Evolutionary conservation across 1,140 invertebrate species (phyloP), one percentile per base, ranked within the genome.

Genomic region (Bombus sibiricus): DNA sequence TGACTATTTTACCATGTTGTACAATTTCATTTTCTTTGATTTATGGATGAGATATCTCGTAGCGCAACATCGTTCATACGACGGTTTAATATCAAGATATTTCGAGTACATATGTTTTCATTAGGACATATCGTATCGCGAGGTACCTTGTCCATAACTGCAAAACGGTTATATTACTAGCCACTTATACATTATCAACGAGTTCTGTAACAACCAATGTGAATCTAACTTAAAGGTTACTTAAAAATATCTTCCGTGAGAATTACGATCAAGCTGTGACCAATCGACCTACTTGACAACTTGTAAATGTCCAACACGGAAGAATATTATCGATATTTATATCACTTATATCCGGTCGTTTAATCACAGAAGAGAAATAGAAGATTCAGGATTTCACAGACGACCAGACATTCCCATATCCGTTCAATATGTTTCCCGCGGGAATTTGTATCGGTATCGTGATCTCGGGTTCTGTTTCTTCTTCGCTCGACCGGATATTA

Each of bases 331-430:
- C 39, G n/a, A 64, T 82, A 64, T 32, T 37, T 74, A 59, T 82
- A 59, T 82, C 53, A 13, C 57, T 1, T 34, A 41, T 41, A 64
- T 74, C 57, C 71, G 57, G 57, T n/a, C 32, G 28, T 18, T 74
- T 82, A 82, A 82, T 74, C 71, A n/a, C 3, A 43, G 37, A 41
- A 13, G 5, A 81, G 69, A 73, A 81, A 74, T 41, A 28, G 39
- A 81, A 81, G 69, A 43, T 28, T 37, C 47, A 37, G 18, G n/a
- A 37, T 41, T 32, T 59, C 25, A 41, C 37, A 15, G 13, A 69
- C 66, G 3, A 9, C 28, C 18, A 22, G 47, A 53, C 59, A 12
- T 66, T 80, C 43, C 34, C 25, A 28, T 73, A 74, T 82, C 80
- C 69, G 25, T 74, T 25, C 32, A 18, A 37, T 34, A 25, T 4